These are phyloP conservation scores for Tor tambroides DNA, from an alignment of 2,113 vertebrate species.

Conservation along the genomic window DNA sequence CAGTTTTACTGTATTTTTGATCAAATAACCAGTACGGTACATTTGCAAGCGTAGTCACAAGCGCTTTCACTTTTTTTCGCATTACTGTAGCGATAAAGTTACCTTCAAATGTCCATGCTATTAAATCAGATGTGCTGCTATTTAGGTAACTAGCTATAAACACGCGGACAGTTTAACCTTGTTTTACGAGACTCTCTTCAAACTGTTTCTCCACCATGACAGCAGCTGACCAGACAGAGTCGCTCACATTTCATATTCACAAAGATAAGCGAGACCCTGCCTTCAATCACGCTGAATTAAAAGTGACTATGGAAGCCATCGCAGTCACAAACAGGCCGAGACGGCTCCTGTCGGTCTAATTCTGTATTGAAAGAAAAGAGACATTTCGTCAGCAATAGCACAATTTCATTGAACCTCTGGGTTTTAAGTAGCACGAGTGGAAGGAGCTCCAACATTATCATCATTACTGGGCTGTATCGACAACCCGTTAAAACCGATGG, in stretches of 20 bases:
- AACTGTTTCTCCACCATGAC: background rate
- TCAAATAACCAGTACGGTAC: background rate
- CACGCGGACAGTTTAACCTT: background rate
- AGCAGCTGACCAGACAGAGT: background rate
- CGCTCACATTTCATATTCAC: background rate
- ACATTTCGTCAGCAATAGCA: conserved; percentile 73
- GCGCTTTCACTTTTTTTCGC: background rate
- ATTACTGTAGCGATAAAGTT: background rate
- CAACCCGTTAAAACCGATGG: background rate
- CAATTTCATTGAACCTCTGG: background rate
- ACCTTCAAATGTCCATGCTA: background rate
- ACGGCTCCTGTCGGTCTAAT: conserved; percentile 58
- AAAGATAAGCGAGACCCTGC: background rate
- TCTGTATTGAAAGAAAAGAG: conserved; percentile 64
- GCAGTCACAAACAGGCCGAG: background rate
- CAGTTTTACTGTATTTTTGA: background rate
- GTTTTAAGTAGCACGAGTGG: background rate
- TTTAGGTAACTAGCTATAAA: conserved; percentile 63
- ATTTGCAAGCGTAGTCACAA: background rate
- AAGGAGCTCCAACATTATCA: background rate
- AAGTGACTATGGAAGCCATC: background rate
- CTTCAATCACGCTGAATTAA: background rate
- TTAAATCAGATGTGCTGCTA: background rate
- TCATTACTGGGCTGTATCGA: background rate
- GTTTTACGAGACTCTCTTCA: background rate